Conservation (phyloP, 2,888 invertebrate species). For the Phengaris arion region DNA sequence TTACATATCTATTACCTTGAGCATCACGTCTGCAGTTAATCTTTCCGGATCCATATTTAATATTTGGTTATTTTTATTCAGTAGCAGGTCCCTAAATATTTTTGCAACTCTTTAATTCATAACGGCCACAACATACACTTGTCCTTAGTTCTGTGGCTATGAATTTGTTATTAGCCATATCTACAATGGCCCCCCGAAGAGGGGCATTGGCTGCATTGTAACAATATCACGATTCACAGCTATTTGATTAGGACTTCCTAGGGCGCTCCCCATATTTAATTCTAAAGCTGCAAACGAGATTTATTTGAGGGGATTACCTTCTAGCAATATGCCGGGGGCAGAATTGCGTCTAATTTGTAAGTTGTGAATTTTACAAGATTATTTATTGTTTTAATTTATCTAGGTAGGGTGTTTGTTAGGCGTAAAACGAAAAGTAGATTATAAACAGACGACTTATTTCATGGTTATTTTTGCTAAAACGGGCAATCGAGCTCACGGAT, state of each 20-base stretch:
- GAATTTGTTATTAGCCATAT: slow-evolving; percentile 72
- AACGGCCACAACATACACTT: neutral
- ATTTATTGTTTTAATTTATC: slow-evolving; percentile 17
- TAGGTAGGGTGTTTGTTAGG: neutral
- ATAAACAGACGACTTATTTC: no score
- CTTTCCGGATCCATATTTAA: no score
- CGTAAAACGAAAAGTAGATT: no score
- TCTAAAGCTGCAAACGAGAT: slow-evolving; percentile 60
- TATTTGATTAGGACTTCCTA: slow-evolving; percentile 69
- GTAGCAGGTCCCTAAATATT: neutral
- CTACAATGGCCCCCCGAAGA: slow-evolving; percentile 52
- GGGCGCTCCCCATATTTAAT: slow-evolving; percentile 46
- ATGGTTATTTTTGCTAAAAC: no score
- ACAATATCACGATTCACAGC: slow-evolving; percentile 54
- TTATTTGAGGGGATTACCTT: slow-evolving; percentile 52
- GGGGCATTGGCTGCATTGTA: slow-evolving; percentile 44
- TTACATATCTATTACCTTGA: no score
- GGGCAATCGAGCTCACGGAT: no score
- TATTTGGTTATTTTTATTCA: no score
- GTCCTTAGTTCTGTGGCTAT: slow-evolving; percentile 48
- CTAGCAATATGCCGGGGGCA: neutral
- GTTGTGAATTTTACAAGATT: slow-evolving; percentile 19
- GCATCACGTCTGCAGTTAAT: no score
- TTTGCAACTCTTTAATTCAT: neutral
- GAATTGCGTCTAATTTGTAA: slow-evolving; percentile 21